A percentile compares a stretch with the other conserved stretches of the same genome.
Conservation (phyloP, 2,113 vertebrate species). For the Rhinopomastus cyanomelas region DNA sequence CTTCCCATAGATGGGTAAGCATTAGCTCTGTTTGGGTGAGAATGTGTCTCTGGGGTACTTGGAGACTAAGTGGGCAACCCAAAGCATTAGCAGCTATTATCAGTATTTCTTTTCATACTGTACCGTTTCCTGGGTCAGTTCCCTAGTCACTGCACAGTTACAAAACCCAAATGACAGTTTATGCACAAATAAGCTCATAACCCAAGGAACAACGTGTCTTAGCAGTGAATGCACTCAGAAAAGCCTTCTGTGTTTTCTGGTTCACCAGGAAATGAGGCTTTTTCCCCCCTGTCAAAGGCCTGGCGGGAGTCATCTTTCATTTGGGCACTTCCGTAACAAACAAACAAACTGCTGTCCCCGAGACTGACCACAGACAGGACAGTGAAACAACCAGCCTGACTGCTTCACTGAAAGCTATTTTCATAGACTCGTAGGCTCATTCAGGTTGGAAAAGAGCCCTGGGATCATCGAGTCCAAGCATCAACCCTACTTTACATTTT, state of each 20-base stretch:
- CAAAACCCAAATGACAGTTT: slow-evolving; percentile 1
- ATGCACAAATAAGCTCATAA: slow-evolving; percentile 4
- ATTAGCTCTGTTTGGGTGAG: neutral
- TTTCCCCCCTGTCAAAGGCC: slow-evolving; percentile 33
- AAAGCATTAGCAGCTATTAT: neutral
- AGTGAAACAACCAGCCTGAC: neutral
- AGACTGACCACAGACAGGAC: neutral
- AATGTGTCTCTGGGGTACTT: neutral
- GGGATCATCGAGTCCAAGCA: too few species aligned
- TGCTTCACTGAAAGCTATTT: neutral
- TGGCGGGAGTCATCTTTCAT: slow-evolving; percentile 28
- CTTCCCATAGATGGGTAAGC: neutral
- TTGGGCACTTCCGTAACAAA: slow-evolving; percentile 4
- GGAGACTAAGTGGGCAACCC: neutral
- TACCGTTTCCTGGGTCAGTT: neutral
- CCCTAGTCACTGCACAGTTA: neutral
- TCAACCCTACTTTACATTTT: too few species aligned
- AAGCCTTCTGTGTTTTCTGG: neutral
- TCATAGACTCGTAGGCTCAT: too few species aligned
- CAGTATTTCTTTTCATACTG: neutral
- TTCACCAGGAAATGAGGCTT: slow-evolving; percentile 21
- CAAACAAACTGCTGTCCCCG: neutral
- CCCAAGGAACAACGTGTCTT: neutral
- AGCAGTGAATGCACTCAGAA: slow-evolving; percentile 16
- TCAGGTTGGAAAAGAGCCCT: too few species aligned